Base-by-base conservation (phyloP, 1,140 invertebrate species). In the Sarcophaga bullata region DNA sequence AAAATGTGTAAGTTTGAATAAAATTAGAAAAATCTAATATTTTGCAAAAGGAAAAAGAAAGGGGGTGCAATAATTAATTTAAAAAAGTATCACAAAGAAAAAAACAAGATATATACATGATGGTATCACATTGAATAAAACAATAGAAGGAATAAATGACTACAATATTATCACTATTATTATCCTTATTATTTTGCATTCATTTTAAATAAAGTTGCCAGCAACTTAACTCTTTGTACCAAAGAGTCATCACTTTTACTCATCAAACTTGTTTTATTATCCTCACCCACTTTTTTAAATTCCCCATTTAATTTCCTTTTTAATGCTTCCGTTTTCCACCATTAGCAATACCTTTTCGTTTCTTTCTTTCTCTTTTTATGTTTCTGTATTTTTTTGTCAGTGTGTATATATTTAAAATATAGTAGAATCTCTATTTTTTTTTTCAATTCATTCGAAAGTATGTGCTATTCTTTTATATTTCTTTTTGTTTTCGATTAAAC, bases 331-430 rank as follows among this genome's bases (percentile, higher is more conserved):
- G 62, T 68, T 68, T 68, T 17, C 62, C 62, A 68, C 62, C 62
- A 68, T 68, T 68, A 68, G n/a, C 62, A 68, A 68, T 17, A 68
- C 62, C n/a, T n/a, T n/a, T n/a, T n/a, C n/a, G n/a, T n/a, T n/a
- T n/a, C n/a, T n/a, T n/a, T n/a, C n/a, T n/a, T n/a, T n/a, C n/a
- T n/a, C n/a, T n/a, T n/a, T n/a, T n/a, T n/a, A n/a, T n/a, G n/a
- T n/a, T n/a, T n/a, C n/a, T n/a, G n/a, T n/a, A n/a, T n/a, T n/a
- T n/a, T n/a, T n/a, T n/a, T n/a, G n/a, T n/a, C n/a, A n/a, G n/a
- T n/a, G n/a, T n/a, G n/a, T n/a, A n/a, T n/a, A n/a, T n/a, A n/a
- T n/a, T n/a, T n/a, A n/a, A n/a, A n/a, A n/a, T n/a, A n/a, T n/a
- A n/a, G n/a, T n/a, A n/a, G n/a, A n/a, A n/a, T n/a, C n/a, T n/a